Percentiles rank a stretch among this genome's conserved stretches.
These are phyloP conservation scores for Maniola hyperantus DNA, from an alignment of 2,888 invertebrate species.

Conservation along the genomic window DNA sequence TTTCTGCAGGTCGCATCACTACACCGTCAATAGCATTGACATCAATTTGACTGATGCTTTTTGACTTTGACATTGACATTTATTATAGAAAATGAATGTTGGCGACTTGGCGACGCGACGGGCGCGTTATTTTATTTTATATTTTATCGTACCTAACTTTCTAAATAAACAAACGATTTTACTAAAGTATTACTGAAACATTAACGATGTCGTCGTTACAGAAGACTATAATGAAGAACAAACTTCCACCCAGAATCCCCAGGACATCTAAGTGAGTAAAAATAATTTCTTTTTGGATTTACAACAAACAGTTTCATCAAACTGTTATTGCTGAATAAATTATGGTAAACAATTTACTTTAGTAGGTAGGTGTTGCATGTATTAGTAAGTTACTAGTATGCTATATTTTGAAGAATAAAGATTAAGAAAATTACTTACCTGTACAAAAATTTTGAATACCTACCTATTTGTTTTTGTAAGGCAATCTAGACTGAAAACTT, in stretches of 20 bases:
- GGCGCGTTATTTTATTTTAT: slow-evolving; percentile 15
- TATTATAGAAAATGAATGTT: background rate
- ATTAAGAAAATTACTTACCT: no score
- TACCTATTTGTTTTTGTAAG: background rate
- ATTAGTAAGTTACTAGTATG: background rate
- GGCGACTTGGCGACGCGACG: background rate
- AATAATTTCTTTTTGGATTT: slow-evolving; percentile 1
- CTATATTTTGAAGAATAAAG: no score
- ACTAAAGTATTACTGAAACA: background rate
- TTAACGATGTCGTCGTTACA: slow-evolving; percentile 86
- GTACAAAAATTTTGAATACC: background rate
- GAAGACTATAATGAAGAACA: slow-evolving; percentile 86
- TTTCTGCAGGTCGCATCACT: no score
- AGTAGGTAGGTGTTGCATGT: background rate
- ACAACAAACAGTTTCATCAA: background rate
- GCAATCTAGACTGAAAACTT: background rate
- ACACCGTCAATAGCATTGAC: no score
- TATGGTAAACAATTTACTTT: background rate
- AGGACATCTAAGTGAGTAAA: slow-evolving; percentile 63
- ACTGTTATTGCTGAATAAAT: background rate
- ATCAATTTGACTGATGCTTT: no score
- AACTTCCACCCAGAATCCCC: slow-evolving; percentile 84
- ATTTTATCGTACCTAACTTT: background rate
- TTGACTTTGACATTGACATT: slow-evolving; percentile 4
- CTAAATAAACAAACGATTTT: background rate